Evolutionary conservation across 2,113 vertebrate genomes (phyloP).

Genomic region (Zosterops borbonicus): DNA sequence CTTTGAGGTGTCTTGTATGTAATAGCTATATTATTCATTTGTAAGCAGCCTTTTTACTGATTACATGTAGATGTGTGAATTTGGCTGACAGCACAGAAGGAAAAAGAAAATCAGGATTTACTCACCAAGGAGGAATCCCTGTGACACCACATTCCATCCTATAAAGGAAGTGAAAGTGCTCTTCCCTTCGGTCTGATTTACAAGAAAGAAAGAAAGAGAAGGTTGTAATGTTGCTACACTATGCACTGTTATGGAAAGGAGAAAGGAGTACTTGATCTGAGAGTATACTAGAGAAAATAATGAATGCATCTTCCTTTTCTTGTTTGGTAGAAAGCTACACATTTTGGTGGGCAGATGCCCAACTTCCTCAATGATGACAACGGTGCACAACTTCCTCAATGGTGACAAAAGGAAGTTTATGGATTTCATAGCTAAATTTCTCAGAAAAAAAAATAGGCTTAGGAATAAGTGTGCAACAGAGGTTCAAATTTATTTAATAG

Average conservation of each 20-base stretch:
- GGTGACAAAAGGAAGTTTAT: neutral
- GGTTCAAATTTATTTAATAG: neutral
- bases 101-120: conserved; percentile 76
- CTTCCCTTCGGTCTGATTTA: conserved; percentile 80
- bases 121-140: conserved; percentile 80
- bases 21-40: neutral
- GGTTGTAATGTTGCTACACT: conserved; percentile 76
- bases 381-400: neutral
- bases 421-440: neutral
- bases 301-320: neutral
- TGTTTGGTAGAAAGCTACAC: neutral
- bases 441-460: neutral
- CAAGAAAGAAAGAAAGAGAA: conserved; percentile 79
- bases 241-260: conserved; percentile 53
- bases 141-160: conserved; percentile 81
- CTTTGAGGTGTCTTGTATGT: neutral
- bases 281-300: neutral
- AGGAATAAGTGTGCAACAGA: neutral
- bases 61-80: neutral
- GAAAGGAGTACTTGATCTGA: conserved; percentile 34
- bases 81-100: conserved; percentile 56
- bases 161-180: conserved; percentile 82
- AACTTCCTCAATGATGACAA: neutral
- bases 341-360: neutral
- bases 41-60: neutral